Conservation (phyloP, 2,888 invertebrate genomes). For the Drosophila mayaguana region DNA sequence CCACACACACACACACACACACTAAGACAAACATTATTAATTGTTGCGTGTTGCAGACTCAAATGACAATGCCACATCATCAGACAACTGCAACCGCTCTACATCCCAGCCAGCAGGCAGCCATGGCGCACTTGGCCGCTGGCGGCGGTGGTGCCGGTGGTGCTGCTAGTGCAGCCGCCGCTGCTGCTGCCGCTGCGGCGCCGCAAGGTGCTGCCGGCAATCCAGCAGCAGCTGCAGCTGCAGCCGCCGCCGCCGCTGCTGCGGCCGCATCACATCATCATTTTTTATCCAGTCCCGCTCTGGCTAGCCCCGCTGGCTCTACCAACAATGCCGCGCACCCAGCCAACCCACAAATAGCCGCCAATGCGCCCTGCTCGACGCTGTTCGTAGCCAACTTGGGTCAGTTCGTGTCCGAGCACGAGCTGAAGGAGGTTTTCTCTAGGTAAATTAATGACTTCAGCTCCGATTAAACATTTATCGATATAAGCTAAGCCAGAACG, state of each 20-base stretch:
- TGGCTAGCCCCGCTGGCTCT: constrained; percentile 94
- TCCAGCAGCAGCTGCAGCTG: constrained; percentile 61
- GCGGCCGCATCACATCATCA: constrained; percentile 88
- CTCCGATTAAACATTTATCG: not conserved
- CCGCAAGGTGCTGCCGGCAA: constrained; percentile 65
- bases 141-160: constrained; percentile 74
- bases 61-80: constrained; percentile 86
- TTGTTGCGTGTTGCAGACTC: constrained; percentile 83
- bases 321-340: constrained; percentile 85
- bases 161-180: constrained; percentile 80
- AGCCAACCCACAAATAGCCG: constrained; percentile 86
- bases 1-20: not conserved
- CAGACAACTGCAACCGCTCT: constrained; percentile 85
- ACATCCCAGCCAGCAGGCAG: constrained; percentile 87
- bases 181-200: constrained; percentile 81
- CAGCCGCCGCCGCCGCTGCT: constrained; percentile 68
- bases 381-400: constrained; percentile 99
- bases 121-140: constrained; percentile 87
- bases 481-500: constrained; percentile 14
- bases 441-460: constrained; percentile 88
- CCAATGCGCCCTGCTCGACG: constrained; percentile 97
- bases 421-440: constrained; percentile 98
- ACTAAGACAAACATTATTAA: not conserved
- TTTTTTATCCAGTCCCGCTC: constrained; percentile 96
- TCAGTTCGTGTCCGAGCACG: constrained; percentile 98